These are phyloP conservation scores for Phyllopteryx taeniolatus DNA, from an alignment of 2,113 vertebrate species.

Conservation along the genomic window DNA sequence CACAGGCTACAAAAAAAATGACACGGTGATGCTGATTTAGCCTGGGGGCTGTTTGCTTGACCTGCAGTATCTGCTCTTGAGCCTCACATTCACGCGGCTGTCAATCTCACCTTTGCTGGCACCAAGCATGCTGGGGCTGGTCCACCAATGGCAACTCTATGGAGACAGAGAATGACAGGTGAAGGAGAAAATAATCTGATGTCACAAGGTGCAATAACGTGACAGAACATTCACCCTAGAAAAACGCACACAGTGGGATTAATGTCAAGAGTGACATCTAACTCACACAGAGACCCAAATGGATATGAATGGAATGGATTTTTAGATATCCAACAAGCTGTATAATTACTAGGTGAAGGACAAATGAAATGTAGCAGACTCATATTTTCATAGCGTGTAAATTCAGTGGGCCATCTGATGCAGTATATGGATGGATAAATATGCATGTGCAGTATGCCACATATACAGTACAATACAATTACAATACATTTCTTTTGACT, in stretches of 20 bases:
- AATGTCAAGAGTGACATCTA: conserved; percentile 11
- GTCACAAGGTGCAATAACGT: conserved; percentile 18
- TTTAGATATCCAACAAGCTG: conserved; percentile 8
- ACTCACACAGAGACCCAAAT: conserved; percentile 15
- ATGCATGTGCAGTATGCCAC: conserved; percentile 8
- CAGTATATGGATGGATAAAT: conserved; percentile 25
- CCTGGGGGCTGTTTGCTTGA: not conserved
- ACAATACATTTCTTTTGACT: conserved; percentile 12
- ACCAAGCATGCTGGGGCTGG: not conserved
- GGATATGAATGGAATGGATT: conserved; percentile 5
- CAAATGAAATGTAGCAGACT: conserved; percentile 16
- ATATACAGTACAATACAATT: not conserved
- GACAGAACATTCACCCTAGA: conserved; percentile 23
- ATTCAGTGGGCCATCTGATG: conserved; percentile 15
- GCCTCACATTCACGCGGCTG: conserved; percentile 8
- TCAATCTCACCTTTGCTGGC: conserved; percentile 18
- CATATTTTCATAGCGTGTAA: conserved; percentile 31
- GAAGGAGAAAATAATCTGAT: conserved; percentile 19
- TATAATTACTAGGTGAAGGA: conserved; percentile 22
- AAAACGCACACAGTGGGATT: conserved; percentile 18
- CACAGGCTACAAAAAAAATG: not conserved
- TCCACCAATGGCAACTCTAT: conserved; percentile 11
- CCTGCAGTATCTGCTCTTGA: not conserved
- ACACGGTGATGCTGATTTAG: not conserved
- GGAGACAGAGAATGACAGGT: conserved; percentile 23